These are phyloP conservation scores for Drosophila longiperda DNA, from an alignment of 2,888 invertebrate genomes.

Conservation along the genomic window DNA sequence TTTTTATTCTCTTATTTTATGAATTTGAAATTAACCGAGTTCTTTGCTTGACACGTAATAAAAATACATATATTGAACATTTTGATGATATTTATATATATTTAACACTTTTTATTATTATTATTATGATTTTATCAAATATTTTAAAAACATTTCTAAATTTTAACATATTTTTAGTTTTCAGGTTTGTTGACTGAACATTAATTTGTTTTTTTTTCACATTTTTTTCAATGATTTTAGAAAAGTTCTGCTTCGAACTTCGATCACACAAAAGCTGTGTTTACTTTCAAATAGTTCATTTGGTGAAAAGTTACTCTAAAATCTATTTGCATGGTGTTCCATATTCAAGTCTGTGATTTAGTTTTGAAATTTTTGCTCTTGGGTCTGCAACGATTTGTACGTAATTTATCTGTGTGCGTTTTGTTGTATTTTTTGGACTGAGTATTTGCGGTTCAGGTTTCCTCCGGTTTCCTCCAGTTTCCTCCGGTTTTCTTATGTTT, in stretches of 20 bases:
- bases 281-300: background rate
- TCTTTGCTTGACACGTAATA: background rate
- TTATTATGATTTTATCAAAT: background rate
- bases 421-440: background rate
- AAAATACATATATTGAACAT: background rate
- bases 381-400: background rate
- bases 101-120: background rate
- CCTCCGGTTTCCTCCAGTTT: background rate
- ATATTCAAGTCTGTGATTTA: background rate
- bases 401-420: constrained; percentile 12
- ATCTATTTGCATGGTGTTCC: constrained; percentile 12
- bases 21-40: background rate
- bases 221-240: background rate
- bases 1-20: background rate
- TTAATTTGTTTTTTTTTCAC: background rate
- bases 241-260: background rate
- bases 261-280: background rate
- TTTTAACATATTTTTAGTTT: background rate
- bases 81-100: background rate
- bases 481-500: constrained; percentile 16
- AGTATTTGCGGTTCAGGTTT: constrained; percentile 33
- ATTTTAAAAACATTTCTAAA: background rate
- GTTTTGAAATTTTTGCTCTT: background rate
- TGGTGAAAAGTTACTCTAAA: background rate
- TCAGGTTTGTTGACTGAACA: background rate